These are phyloP conservation scores for Charanyca ferruginea DNA, from an alignment of 2,888 invertebrate genomes.

Conservation along the genomic window DNA sequence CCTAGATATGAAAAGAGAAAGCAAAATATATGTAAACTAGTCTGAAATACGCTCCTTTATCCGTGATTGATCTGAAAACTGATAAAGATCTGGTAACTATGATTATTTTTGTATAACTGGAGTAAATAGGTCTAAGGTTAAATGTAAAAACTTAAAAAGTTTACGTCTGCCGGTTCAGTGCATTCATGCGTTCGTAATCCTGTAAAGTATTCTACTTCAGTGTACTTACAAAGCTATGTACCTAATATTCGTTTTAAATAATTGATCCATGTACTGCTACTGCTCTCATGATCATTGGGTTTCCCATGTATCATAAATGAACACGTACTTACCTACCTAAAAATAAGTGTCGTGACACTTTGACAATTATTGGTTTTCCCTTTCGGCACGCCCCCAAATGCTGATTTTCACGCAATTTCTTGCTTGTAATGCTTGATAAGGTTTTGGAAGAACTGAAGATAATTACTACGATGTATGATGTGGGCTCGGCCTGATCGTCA, in stretches of 20 bases:
- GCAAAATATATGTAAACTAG: conserved; percentile 14
- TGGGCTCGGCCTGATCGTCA: conserved; percentile 45
- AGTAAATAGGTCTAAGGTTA: too few relatives aligned
- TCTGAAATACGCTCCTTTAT: conserved; percentile 12
- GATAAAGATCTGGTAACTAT: too few relatives aligned
- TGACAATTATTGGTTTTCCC: conserved; percentile 1
- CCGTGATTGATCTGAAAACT: conserved; percentile 7
- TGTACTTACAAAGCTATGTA: background rate
- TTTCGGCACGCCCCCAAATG: conserved; percentile 15
- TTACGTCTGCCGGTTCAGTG: background rate
- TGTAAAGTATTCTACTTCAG: background rate
- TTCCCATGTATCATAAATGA: background rate
- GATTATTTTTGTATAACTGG: too few relatives aligned
- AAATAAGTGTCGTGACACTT: conserved; percentile 1
- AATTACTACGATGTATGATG: conserved; percentile 20
- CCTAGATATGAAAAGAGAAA: conserved; percentile 15
- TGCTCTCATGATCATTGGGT: background rate
- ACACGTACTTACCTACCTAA: background rate
- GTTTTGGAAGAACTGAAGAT: conserved; percentile 1
- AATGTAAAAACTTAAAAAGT: too few relatives aligned
- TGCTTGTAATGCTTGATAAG: conserved; percentile 40
- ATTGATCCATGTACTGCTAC: background rate
- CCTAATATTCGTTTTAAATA: background rate
- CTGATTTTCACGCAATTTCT: conserved; percentile 43
- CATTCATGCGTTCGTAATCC: background rate